Percentiles rank a stretch among this genome's conserved stretches.
phyloP scores from a whole-genome alignment of 2,797 vertebrate species.

The Choloepus didactylus region DNA sequence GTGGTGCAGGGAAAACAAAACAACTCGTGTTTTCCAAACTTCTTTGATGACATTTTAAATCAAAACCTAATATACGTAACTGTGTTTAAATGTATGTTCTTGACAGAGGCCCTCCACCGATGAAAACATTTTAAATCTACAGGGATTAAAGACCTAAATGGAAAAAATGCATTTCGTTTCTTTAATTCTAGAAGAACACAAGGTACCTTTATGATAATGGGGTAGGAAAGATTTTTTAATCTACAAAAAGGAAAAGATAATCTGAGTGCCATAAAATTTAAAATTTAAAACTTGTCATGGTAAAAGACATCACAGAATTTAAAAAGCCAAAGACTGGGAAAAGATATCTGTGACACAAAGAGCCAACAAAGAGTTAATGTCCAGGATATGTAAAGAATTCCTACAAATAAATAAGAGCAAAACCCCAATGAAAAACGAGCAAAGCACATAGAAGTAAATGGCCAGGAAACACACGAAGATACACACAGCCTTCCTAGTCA shows the following conservation, averaged over 20 bases:
- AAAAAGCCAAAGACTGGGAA: not conserved
- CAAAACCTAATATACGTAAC: not conserved
- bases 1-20: not conserved
- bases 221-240: too few species aligned
- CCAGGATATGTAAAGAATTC: not conserved
- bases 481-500: not conserved
- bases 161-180: not conserved
- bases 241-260: not conserved
- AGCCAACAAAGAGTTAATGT: not conserved
- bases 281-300: not conserved
- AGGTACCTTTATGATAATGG: not conserved
- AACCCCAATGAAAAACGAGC: not conserved
- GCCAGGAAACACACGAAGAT: not conserved
- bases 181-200: not conserved
- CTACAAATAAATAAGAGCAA: not conserved
- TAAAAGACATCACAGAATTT: not conserved
- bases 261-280: not conserved
- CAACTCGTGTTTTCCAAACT: not conserved
- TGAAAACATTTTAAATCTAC: not conserved
- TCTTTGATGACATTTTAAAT: not conserved
- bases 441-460: too few species aligned
- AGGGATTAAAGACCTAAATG: not conserved
- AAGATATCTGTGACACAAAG: not conserved
- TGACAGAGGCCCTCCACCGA: not conserved
- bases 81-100: too few species aligned